A percentile compares a stretch with the other conserved stretches of the same genome.
phyloP scores from a whole-genome alignment of 2,888 invertebrate species.

The Lasioglossum morio region DNA sequence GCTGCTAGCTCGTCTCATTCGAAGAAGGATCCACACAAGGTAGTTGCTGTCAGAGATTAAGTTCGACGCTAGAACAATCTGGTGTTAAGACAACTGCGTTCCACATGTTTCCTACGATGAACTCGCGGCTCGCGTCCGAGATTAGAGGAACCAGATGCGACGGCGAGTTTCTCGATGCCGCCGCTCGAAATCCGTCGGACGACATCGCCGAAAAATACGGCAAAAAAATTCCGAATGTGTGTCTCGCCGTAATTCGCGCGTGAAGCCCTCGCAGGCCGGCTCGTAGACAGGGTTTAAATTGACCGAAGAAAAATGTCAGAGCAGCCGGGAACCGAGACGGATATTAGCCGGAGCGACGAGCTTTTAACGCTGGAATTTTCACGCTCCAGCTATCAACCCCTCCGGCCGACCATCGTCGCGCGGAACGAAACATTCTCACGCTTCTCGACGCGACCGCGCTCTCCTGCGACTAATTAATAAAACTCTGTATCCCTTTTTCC shows the following conservation, averaged over 20 bases:
- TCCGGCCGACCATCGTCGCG: neutral
- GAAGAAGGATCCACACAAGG: neutral
- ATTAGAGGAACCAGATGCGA: neutral
- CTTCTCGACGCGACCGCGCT: neutral
- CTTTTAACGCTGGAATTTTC: slow-evolving; percentile 59
- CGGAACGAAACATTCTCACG: slow-evolving; percentile 3
- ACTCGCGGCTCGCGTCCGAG: neutral
- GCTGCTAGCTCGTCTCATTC: too few species aligned
- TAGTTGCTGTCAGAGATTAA: neutral
- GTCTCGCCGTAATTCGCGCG: slow-evolving; percentile 51
- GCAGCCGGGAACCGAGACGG: slow-evolving; percentile 26
- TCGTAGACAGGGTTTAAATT: slow-evolving; percentile 70
- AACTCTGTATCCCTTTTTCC: neutral
- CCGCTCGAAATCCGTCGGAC: neutral
- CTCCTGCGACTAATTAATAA: slow-evolving; percentile 33
- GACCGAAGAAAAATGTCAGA: slow-evolving; percentile 67
- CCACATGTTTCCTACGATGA: neutral
- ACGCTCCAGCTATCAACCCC: slow-evolving; percentile 19
- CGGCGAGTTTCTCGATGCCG: neutral
- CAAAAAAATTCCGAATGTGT: slow-evolving; percentile 17
- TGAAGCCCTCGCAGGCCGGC: slow-evolving; percentile 48
- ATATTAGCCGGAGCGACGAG: slow-evolving; percentile 57
- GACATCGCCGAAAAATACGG: neutral
- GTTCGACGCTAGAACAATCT: neutral
- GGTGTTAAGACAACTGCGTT: neutral